phyloP scores from a whole-genome alignment of 2,888 invertebrate species.

The Brachylomia viminalis region DNA sequence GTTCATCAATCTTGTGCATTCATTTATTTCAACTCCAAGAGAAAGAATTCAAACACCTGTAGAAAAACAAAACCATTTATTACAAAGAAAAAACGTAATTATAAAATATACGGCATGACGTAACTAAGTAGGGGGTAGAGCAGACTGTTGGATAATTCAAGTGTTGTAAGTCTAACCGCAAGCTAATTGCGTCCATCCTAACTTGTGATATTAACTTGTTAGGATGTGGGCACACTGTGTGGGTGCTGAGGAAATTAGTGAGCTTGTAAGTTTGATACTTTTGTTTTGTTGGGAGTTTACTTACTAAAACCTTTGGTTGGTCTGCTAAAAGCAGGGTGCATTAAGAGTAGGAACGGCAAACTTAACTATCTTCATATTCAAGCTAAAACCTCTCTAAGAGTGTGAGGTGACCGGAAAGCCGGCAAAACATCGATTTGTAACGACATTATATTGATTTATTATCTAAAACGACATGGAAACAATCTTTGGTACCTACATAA shows the following conservation, averaged over 20 bases:
- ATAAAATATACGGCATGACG: constrained; percentile 58
- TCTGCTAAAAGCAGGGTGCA: not conserved
- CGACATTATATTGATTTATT: not conserved
- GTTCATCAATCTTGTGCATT: not conserved
- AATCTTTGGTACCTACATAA: not conserved
- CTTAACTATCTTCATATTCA: not conserved
- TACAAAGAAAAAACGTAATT: constrained; percentile 36
- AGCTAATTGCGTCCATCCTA: constrained; percentile 88
- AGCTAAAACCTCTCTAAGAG: not conserved
- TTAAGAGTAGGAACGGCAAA: too few relatives aligned
- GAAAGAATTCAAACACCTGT: constrained; percentile 9
- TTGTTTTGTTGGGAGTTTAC: not conserved
- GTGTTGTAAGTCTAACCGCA: constrained; percentile 85
- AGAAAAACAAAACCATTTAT: constrained; percentile 33
- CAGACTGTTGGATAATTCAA: constrained; percentile 75
- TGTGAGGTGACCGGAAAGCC: not conserved
- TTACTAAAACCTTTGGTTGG: not conserved
- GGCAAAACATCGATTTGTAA: not conserved
- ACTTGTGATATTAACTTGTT: constrained; percentile 80
- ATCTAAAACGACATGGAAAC: not conserved
- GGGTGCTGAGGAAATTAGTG: not conserved
- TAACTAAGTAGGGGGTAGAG: constrained; percentile 64
- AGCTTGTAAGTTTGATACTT: not conserved
- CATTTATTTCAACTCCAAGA: not conserved
- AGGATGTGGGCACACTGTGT: constrained; percentile 64